A percentile compares a stretch with the other conserved stretches of the same genome.
phyloP scores from a whole-genome alignment of 2,113 vertebrate species.

The Propithecus coquereli region DNA sequence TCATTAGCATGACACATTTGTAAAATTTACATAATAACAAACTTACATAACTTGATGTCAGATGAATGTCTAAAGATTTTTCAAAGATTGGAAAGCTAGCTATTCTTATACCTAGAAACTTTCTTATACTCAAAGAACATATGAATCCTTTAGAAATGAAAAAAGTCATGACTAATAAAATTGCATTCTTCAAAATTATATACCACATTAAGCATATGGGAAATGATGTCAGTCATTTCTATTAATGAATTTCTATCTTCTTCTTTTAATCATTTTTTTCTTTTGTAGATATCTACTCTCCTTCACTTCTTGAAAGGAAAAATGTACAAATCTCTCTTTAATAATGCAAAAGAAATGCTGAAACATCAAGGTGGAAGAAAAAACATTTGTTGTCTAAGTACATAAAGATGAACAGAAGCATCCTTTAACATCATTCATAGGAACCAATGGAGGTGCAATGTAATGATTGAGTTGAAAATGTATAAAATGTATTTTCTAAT shows the following conservation, averaged over 20 bases:
- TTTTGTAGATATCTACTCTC: background rate
- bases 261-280: background rate
- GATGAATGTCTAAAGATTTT: background rate
- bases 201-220: background rate
- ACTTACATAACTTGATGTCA: background rate
- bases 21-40: background rate
- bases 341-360: conserved; percentile 45
- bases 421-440: conserved; percentile 23
- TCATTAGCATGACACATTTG: background rate
- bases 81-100: background rate
- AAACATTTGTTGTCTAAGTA: conserved; percentile 11
- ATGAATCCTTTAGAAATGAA: background rate
- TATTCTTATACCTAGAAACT: background rate
- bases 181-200: background rate
- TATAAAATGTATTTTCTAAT: background rate
- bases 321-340: conserved; percentile 27
- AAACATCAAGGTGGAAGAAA: conserved; percentile 32
- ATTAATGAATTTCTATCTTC: background rate
- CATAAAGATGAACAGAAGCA: background rate
- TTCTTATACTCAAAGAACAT: background rate
- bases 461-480: background rate
- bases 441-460: background rate
- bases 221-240: background rate
- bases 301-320: conserved; percentile 14
- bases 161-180: background rate